Evolutionary conservation across 2,888 invertebrate genomes (phyloP), one percentile per base, ranked within the genome.

Genomic region (Parascotia fuliginaria): DNA sequence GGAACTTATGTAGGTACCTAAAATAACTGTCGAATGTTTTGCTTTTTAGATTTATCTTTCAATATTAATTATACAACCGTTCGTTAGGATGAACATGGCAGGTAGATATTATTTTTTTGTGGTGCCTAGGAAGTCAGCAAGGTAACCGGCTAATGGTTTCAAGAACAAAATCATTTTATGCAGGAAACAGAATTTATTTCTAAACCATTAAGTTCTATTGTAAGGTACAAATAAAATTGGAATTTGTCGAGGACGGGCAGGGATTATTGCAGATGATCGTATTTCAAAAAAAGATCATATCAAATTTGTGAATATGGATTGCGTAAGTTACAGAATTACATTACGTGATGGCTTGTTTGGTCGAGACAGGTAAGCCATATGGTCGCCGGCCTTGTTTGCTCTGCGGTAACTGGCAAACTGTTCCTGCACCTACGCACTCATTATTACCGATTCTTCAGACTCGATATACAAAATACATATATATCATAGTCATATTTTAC

Each of bases 331-430:
- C 58, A 66, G 66, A 62, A 59, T 70, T 44, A 49, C 55, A 65
- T 72, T 67, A 67, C 68, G 55, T 62, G 74, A 56, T 65, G 53
- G 60, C 44, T 65, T 63, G 60, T 60, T 63, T 67, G 33, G 52
- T 44, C 40, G 63, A 60, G 65, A 69, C 77, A 77, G 78, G 78
- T 79, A 79, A 72, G 78, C 85, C 87, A 87, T 85, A 86, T 87
- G 87, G 87, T 81, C 83, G 84, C 62, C 79, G 86, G 80, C 87
- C 87, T 87, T 86, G 86, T 72, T 71, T 75, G 70, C 62, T 55
- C 63, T 66, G 55, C 59, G 71, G 83, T 73, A 80, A 84, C 75
- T 75, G 79, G 79, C 68, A 54, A 80, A 78, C 76, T 77, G 79
- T 81, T 76, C 73, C 63, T 64, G 72, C 81, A 75, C 85, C 85